Percentiles rank a stretch among this genome's conserved stretches.
Conservation (phyloP, 2,113 vertebrate species). For the Indicator maculatus region DNA sequence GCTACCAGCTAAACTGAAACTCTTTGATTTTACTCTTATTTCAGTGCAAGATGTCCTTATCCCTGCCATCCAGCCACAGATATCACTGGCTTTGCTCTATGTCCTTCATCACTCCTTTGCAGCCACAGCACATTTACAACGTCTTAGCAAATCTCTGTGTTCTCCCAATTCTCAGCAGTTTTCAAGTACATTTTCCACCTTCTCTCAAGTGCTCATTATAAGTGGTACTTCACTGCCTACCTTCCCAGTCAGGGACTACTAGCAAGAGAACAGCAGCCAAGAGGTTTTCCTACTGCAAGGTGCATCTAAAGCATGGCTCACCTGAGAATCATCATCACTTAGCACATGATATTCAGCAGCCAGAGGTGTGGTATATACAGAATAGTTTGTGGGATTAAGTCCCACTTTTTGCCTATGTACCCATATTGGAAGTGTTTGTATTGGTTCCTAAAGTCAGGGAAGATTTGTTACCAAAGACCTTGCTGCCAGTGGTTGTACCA, state of each 20-base stretch:
- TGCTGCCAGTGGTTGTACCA: slow-evolving; percentile 83
- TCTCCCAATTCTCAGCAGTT: rapidly evolving
- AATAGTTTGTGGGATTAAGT: slow-evolving; percentile 3
- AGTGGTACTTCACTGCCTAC: neutral
- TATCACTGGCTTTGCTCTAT: rapidly evolving
- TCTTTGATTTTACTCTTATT: too few species aligned
- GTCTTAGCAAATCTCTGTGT: neutral
- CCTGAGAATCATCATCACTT: neutral
- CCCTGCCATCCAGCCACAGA: neutral
- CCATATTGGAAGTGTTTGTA: slow-evolving; percentile 80
- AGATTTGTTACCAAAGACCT: slow-evolving; percentile 90
- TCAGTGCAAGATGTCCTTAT: neutral
- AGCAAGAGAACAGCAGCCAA: neutral
- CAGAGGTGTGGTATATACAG: slow-evolving; percentile 45
- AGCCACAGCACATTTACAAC: neutral
- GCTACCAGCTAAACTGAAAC: too few species aligned
- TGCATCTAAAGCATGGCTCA: neutral
- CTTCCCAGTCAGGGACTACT: neutral
- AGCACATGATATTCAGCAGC: neutral
- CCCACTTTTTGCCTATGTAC: slow-evolving; percentile 56
- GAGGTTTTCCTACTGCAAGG: neutral
- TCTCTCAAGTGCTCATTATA: neutral
- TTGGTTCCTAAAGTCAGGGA: slow-evolving; percentile 81
- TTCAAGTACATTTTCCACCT: neutral
- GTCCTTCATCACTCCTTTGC: neutral